Evolutionary conservation across 2,888 invertebrate genomes (phyloP).

Genomic region (Dryadula phaetusa): DNA sequence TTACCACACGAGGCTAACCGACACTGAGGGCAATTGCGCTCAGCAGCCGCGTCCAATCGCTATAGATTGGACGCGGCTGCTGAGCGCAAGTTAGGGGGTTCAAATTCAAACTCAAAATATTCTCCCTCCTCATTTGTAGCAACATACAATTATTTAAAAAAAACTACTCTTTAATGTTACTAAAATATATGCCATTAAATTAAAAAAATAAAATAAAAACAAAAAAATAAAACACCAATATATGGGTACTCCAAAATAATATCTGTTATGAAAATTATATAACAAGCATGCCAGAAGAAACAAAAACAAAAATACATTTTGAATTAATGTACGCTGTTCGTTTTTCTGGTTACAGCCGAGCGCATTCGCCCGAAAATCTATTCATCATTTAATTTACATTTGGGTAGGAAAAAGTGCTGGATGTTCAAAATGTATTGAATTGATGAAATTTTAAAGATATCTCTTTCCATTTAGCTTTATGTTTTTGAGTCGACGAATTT

Average conservation of each 20-base stretch:
- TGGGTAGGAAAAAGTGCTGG: conserved; percentile 55
- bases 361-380: conserved; percentile 72
- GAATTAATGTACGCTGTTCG: conserved; percentile 62
- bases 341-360: conserved; percentile 64
- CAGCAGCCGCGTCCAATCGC: too few species aligned
- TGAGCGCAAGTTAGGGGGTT: too few species aligned
- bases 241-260: background rate
- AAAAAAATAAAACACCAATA: too few species aligned
- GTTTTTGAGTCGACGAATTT: background rate
- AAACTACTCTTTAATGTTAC: too few species aligned
- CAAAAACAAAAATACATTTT: conserved; percentile 55
- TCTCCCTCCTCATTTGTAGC: too few species aligned
- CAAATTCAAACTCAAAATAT: too few species aligned
- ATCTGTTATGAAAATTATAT: conserved; percentile 2
- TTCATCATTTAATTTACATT: conserved; percentile 82
- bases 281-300: conserved; percentile 36
- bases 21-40: too few species aligned
- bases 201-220: too few species aligned
- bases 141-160: too few species aligned
- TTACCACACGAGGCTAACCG: too few species aligned
- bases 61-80: too few species aligned
- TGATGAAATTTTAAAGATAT: conserved; percentile 26
- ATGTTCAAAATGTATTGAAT: conserved; percentile 36
- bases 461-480: conserved; percentile 24
- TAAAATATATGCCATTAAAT: too few species aligned